Conservation (phyloP, 2,888 invertebrate species). For the Drosophila setosimentum region DNA sequence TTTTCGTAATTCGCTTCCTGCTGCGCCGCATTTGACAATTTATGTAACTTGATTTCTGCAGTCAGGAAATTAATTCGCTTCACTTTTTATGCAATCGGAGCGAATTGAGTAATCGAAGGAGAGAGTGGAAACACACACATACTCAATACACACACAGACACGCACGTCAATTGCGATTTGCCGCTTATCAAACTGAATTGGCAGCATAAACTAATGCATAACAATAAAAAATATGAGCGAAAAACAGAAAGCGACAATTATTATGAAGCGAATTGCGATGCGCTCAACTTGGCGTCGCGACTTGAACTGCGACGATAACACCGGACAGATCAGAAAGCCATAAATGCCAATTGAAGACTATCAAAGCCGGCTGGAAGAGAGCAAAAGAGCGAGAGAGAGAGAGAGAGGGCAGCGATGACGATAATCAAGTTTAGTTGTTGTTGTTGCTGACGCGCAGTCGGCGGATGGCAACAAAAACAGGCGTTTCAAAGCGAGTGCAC, state of each 20-base stretch:
- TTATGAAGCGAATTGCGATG: conserved; percentile 40
- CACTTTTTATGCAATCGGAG: conserved; percentile 76
- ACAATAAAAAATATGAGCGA: conserved; percentile 41
- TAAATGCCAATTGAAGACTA: conserved; percentile 47
- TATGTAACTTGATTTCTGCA: conserved; percentile 62
- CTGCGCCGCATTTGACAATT: conserved; percentile 68
- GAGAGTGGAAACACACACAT: conserved; percentile 13
- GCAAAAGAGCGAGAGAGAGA: neutral
- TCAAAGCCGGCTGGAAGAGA: conserved; percentile 33
- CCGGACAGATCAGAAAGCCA: conserved; percentile 34
- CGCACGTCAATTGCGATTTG: conserved; percentile 60
- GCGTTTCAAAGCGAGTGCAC: conserved; percentile 60
- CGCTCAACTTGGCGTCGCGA: conserved; percentile 59
- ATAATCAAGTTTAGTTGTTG: conserved; percentile 29
- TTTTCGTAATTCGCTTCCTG: conserved; percentile 65
- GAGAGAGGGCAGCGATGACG: conserved; percentile 2
- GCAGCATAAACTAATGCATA: conserved; percentile 49
- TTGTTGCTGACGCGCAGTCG: conserved; percentile 25
- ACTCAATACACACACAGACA: conserved; percentile 25
- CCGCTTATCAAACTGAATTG: conserved; percentile 72
- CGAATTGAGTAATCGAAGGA: conserved; percentile 24
- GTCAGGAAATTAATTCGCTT: conserved; percentile 72
- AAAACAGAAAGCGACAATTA: conserved; percentile 3
- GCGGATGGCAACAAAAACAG: conserved; percentile 40
- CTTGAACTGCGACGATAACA: conserved; percentile 59